Evolutionary conservation across 2,888 invertebrate genomes (phyloP), one percentile per base, ranked within the genome.

Genomic region (Homarus gammarus): DNA sequence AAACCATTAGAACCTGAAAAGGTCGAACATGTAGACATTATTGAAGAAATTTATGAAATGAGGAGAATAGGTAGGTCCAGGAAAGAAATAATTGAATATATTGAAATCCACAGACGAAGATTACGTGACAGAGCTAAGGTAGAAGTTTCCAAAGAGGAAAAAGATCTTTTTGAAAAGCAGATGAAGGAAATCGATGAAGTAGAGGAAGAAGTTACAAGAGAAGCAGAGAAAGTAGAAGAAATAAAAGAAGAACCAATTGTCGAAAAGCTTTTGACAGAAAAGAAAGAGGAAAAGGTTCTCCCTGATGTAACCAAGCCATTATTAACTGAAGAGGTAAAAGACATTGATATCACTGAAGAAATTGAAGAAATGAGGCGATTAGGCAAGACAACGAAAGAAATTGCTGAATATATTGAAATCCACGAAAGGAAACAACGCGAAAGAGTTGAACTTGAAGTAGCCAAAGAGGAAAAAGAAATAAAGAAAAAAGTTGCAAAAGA

Each of bases 381-480:
- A 18, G 56, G 56, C 56, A 22, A 3, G 22, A 56, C 56, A 56
- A 18, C 3, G 5, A 22, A 56, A 56, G 56, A 56, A 56, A 56
- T 56, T 18, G 22, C 22, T 8, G 56, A 56, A 56, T 56, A 56
- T 22, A 56, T 56, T 56, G 56, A 18, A 56, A 56, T 56, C 15
- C 56, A 56, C 15, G 56, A 56, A 18, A 56, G 18, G 22, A 56
- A 18, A 56, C 18, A 27, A 77, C 10, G 22, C 8, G 64, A 82
- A 38, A 18, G 18, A 5, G 27, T 81, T n/a, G 36, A 33, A 61
- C n/a, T 8, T 5, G 36, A 61, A 15, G 22, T 61, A 31, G 10
- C 49, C 33, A 56, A 79, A n/a, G 89, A 89, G 64, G 91, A 92
- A 79, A 86, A 91, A 90, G 75, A 75, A 33, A 3, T 36, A 38